These are phyloP conservation scores for Fistularia commersonii DNA, from an alignment of 2,797 vertebrate species.

Conservation along the genomic window DNA sequence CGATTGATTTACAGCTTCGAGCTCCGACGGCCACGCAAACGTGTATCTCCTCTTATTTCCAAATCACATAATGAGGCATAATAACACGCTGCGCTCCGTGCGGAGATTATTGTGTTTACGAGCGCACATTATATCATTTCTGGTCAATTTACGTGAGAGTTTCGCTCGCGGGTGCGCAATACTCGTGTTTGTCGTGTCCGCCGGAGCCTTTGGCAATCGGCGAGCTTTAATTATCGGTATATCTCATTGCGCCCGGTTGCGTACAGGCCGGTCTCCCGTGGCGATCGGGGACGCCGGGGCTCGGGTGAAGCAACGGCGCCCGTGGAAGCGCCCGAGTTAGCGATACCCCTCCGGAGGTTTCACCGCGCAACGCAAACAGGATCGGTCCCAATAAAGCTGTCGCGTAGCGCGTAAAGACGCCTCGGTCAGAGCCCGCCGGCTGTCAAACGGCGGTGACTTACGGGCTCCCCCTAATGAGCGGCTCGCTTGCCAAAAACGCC, in stretches of 20 bases:
- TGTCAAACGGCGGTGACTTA: too few relatives aligned
- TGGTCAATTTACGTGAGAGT: not conserved
- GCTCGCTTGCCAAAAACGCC: slow-evolving; percentile 36
- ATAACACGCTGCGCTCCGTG: slow-evolving; percentile 14
- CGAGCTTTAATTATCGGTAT: slow-evolving; percentile 17
- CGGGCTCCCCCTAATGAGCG: slow-evolving; percentile 39
- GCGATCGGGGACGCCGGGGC: slow-evolving; percentile 38
- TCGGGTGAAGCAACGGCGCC: slow-evolving; percentile 37
- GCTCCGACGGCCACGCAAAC: slow-evolving; percentile 16
- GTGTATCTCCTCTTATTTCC: slow-evolving; percentile 26
- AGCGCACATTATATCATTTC: slow-evolving; percentile 17
- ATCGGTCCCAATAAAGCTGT: slow-evolving; percentile 62
- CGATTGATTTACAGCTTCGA: slow-evolving; percentile 50
- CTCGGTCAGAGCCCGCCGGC: too few relatives aligned
- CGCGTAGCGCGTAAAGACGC: slow-evolving; percentile 9
- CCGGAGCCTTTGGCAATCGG: slow-evolving; percentile 11
- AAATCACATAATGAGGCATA: slow-evolving; percentile 28
- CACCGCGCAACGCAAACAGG: slow-evolving; percentile 62
- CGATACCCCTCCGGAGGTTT: slow-evolving; percentile 55
- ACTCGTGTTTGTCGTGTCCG: slow-evolving; percentile 20
- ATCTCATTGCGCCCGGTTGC: slow-evolving; percentile 28
- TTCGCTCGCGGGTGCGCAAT: too few relatives aligned
- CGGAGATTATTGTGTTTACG: slow-evolving; percentile 15
- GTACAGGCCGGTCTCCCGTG: too few relatives aligned
- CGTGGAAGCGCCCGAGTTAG: slow-evolving; percentile 55